A percentile compares a stretch with the other conserved stretches of the same genome.
Conservation (phyloP, 2,113 vertebrate species). For the Xyrauchen texanus region DNA sequence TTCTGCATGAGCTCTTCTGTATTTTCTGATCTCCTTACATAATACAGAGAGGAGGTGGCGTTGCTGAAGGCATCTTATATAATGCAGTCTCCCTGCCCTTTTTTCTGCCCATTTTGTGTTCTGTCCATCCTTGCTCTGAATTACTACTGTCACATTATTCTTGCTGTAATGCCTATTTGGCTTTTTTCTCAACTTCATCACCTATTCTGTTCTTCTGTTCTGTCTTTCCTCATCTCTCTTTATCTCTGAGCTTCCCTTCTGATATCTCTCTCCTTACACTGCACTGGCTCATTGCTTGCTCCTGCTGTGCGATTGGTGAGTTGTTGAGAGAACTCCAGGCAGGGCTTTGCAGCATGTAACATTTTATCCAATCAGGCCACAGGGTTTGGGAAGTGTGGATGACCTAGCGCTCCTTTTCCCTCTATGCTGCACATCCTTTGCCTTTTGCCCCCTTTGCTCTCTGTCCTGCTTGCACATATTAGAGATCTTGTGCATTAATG, state of each 20-base stretch:
- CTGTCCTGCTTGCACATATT: background rate
- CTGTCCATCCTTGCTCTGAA: conserved; percentile 79
- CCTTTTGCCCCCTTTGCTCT: background rate
- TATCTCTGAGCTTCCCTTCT: conserved; percentile 76
- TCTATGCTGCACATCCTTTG: background rate
- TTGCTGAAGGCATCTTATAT: conserved; percentile 69
- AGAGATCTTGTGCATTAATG: too few relatives aligned
- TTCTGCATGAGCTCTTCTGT: conserved; percentile 69
- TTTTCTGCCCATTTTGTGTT: conserved; percentile 78
- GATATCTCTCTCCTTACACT: conserved; percentile 82
- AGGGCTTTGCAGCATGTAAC: conserved; percentile 63
- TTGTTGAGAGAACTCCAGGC: conserved; percentile 63
- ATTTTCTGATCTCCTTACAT: conserved; percentile 51
- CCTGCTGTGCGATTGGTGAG: conserved; percentile 96
- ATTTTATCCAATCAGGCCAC: conserved; percentile 32
- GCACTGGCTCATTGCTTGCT: conserved; percentile 85
- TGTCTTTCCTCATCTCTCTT: conserved; percentile 79
- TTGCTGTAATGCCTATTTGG: conserved; percentile 59
- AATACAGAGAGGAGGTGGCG: conserved; percentile 39
- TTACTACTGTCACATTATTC: conserved; percentile 78
- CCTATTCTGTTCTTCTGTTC: conserved; percentile 68
- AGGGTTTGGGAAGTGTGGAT: conserved; percentile 18
- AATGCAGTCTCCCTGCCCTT: conserved; percentile 77
- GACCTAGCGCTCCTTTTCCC: conserved; percentile 1
- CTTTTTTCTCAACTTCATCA: conserved; percentile 75